Conservation (phyloP, 2,797 vertebrate genomes). For the Eleutherodactylus coqui region DNA sequence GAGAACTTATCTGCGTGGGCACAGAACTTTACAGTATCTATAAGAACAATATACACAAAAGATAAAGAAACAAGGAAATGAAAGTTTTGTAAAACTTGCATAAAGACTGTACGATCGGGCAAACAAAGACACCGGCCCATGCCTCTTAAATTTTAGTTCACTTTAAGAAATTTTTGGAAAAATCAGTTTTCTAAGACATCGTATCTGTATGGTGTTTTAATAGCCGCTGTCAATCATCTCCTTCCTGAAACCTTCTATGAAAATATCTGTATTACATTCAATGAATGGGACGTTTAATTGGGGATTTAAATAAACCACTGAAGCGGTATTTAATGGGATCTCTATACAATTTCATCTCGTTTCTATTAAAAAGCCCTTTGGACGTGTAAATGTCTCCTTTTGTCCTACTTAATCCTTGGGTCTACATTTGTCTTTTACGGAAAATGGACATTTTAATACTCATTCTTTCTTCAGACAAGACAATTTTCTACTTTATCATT, state of each 20-base stretch:
- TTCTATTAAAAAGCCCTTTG: background rate
- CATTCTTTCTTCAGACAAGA: background rate
- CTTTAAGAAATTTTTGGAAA: background rate
- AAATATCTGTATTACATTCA: background rate
- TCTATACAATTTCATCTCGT: background rate
- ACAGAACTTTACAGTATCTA: too few species aligned
- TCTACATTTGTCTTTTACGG: background rate
- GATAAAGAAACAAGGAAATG: too few species aligned
- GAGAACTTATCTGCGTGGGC: too few species aligned
- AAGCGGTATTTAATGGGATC: background rate
- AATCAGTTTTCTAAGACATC: background rate
- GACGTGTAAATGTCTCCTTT: slow-evolving; percentile 6
- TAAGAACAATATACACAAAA: too few species aligned
- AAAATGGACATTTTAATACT: background rate
- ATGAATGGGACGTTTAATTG: background rate
- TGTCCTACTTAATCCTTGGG: slow-evolving; percentile 7
- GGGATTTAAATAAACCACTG: background rate
- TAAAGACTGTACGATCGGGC: too few species aligned
- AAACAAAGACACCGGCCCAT: background rate
- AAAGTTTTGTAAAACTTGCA: too few species aligned
- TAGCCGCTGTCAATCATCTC: background rate
- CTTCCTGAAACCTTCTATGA: background rate
- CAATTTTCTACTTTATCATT: slow-evolving; percentile 17
- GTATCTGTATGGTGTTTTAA: background rate
- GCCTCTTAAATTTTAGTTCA: background rate